Evolutionary conservation across 2,888 invertebrate genomes (phyloP), one percentile per base, ranked within the genome.

Genomic region (Sussaba pulchella): DNA sequence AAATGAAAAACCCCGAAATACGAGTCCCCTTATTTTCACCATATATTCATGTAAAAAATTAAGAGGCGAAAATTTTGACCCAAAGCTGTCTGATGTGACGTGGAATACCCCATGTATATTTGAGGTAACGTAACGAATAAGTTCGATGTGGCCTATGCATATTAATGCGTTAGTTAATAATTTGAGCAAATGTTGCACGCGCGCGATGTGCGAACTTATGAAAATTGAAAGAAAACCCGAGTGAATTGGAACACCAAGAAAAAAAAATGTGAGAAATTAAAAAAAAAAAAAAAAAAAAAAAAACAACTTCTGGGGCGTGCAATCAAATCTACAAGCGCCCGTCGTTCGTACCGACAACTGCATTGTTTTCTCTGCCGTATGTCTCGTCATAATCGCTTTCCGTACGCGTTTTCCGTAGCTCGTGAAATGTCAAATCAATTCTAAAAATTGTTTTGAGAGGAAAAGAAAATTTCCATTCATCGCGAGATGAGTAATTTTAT

Each of bases 121-220:
- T 31, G 6, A 31, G 2, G 2, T 2, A 70, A 26, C 14, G 63
- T 77, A 77, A 64, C 14, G 57, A 31, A 82, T 76, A 77, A 82
- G 72, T 80, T 82, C 78, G 76, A 80, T 82, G 82, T 80, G 82
- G 80, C 80, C 80, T 82, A 80, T 80, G 82, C 80, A 80, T 43
- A 82, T 76, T 67, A 79, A 76, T 69, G 69, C 73, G 76, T 73
- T 70, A 79, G 70, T 64, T 43, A 21, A 52, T 70, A 31, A 71
- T 41, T 66, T 26, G 41, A 57, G 45, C 41, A 57, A 57, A 57
- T 43, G 36, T 76, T 57, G 54, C 26, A 70, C 57, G 70, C 19
- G 57, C 43, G 69, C 43, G 39, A 31, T 50, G 66, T 54, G 26
- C 54, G 72, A 73, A 70, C 17, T 41, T 72, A 10, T 75, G 31